Evolutionary conservation across 1,140 invertebrate species (phyloP).

Genomic region (Dendroctonus ponderosae): DNA sequence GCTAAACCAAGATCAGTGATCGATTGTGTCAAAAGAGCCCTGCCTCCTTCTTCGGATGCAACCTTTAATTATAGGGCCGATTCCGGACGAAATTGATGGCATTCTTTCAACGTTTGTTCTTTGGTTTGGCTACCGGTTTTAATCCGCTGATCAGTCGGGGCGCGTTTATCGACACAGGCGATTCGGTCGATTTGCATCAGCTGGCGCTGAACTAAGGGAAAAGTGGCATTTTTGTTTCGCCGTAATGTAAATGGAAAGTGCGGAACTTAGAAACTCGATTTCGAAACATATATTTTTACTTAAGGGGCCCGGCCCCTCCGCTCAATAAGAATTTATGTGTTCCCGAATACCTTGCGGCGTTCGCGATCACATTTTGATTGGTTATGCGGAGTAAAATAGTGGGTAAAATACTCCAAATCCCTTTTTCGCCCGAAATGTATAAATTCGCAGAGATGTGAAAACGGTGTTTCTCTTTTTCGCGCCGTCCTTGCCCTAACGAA

Average conservation of each 20-base stretch:
- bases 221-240: background rate
- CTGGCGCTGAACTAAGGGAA: too few species aligned
- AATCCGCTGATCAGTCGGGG: too few species aligned
- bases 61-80: too few species aligned
- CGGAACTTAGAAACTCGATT: constrained; percentile 46
- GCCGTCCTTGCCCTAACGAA: constrained; percentile 2
- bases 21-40: too few species aligned
- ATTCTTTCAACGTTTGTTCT: too few species aligned
- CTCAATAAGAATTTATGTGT: constrained; percentile 50
- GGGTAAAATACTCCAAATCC: constrained; percentile 21
- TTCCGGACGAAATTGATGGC: too few species aligned
- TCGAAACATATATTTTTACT: constrained; percentile 52
- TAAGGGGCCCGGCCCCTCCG: constrained; percentile 44
- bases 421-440: constrained; percentile 15
- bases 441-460: constrained; percentile 23
- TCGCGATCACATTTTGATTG: constrained; percentile 49
- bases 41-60: too few species aligned
- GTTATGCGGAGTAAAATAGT: constrained; percentile 35
- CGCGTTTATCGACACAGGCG: too few species aligned
- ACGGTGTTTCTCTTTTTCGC: constrained; percentile 18
- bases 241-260: constrained; percentile 36
- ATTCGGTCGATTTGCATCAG: too few species aligned
- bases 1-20: too few species aligned
- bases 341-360: constrained; percentile 47
- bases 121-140: too few species aligned